Evolutionary conservation across 1,140 invertebrate species (phyloP), one percentile per base, ranked within the genome.

Genomic region (Scylla paramamosain): DNA sequence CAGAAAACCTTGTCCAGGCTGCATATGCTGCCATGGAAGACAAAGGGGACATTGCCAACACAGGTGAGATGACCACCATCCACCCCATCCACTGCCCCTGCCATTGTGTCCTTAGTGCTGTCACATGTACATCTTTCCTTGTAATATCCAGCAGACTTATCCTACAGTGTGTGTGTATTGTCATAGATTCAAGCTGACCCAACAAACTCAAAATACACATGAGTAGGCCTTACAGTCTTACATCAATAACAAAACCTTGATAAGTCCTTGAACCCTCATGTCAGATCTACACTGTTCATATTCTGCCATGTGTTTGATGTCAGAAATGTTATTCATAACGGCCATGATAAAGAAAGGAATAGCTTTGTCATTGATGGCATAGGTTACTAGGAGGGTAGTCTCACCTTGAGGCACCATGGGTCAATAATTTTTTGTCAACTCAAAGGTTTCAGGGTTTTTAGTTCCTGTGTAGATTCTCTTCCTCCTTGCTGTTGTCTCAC

Each of bases 1-100:
- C 95, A 45, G 96, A 96, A 84, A 93, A 96, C 84, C 84, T 94
- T 31, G 93, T 94, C 46, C 94, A 94, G 86, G 95, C 95, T 48
- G 95, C 93, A 4, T 96, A 96, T 83, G 95, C 93, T 92, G 95
- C 95, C 84, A 96, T 96, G 93, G 95, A 96, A 45, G 95, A 96
- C 83, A 96, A 96, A 93, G 91, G 87, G 45, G 95, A 94, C 32
- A 94, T 96, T 48, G 93, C 95, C 7, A 96, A 92, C 83, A 96
- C 95, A 94, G 95, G 95, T 96, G 20, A 90, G 87, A 28, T 91
- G 16, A 10, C 89, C 89, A 20, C 67, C 25, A 77, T 77, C 84
- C 16, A 28, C 86, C 2, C 82, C 95, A 59, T 29, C 95, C 52
- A n/a, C 31, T 52, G n/a, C 4, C 39, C 95, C 89, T 87, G 39